Percentiles rank a stretch among this genome's conserved stretches.
These are phyloP conservation scores for Pteropus alecto DNA, from an alignment of 2,113 vertebrate species.

Conservation along the genomic window DNA sequence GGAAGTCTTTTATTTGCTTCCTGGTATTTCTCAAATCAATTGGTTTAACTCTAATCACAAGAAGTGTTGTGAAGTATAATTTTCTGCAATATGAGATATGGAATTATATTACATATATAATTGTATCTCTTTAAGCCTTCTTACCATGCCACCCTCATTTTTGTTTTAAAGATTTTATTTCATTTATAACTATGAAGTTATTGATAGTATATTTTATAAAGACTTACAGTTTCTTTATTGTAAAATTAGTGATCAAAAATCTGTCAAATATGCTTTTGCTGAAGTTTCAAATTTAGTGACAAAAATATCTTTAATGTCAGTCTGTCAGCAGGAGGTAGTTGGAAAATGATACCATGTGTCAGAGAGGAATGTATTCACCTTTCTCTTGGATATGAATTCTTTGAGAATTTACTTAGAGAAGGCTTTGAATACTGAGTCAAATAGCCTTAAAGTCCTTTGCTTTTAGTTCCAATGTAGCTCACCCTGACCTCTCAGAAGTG, in stretches of 20 bases:
- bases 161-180: background rate
- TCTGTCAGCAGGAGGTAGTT: background rate
- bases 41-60: background rate
- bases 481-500: background rate
- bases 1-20: background rate
- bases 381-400: background rate
- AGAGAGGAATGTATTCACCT: background rate
- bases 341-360: background rate
- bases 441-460: background rate
- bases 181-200: background rate
- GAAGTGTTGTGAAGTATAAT: background rate
- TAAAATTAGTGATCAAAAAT: slow-evolving; percentile 25
- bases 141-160: background rate
- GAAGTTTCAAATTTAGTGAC: background rate
- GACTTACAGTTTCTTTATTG: background rate
- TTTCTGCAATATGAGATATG: background rate
- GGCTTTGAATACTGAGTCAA: background rate
- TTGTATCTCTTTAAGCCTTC: background rate
- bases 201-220: background rate
- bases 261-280: background rate
- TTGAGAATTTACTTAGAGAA: background rate
- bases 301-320: background rate
- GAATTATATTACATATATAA: background rate
- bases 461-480: background rate
- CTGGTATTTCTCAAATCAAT: background rate